Conservation (phyloP, 2,888 invertebrate genomes). For the Plebejus melissa region DNA sequence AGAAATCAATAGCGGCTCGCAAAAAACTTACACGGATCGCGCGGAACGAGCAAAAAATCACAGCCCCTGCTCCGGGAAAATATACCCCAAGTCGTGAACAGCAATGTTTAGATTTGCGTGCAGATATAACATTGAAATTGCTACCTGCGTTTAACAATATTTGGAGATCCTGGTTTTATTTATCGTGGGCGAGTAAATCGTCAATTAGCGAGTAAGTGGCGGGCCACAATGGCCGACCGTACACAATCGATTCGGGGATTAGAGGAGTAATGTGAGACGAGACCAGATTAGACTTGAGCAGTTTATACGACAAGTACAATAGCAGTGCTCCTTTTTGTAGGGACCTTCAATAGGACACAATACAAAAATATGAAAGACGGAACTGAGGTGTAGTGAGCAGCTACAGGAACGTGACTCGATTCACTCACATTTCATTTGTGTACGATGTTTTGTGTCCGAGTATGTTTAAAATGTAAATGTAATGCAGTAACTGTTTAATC, state of each 20-base stretch:
- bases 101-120: neutral
- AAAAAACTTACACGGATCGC: slow-evolving; percentile 32
- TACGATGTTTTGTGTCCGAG: neutral
- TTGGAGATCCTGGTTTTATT: slow-evolving; percentile 23
- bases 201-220: slow-evolving; percentile 14
- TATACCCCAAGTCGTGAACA: neutral
- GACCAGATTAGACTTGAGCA: slow-evolving; percentile 7
- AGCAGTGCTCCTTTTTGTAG: neutral
- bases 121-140: neutral
- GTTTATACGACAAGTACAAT: neutral
- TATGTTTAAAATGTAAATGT: neutral
- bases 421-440: neutral
- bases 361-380: neutral
- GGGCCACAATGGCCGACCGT: neutral
- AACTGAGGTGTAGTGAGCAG: neutral
- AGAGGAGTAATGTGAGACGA: neutral
- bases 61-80: neutral
- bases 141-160: slow-evolving; percentile 20
- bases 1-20: slow-evolving; percentile 36
- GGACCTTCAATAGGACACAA: neutral
- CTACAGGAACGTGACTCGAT: neutral
- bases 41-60: slow-evolving; percentile 1
- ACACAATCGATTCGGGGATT: neutral
- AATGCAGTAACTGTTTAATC: neutral
- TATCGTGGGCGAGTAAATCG: neutral